Evolutionary conservation across 2,797 vertebrate species (phyloP), one percentile per base, ranked within the genome.

Genomic region (Protonibea diacanthus): DNA sequence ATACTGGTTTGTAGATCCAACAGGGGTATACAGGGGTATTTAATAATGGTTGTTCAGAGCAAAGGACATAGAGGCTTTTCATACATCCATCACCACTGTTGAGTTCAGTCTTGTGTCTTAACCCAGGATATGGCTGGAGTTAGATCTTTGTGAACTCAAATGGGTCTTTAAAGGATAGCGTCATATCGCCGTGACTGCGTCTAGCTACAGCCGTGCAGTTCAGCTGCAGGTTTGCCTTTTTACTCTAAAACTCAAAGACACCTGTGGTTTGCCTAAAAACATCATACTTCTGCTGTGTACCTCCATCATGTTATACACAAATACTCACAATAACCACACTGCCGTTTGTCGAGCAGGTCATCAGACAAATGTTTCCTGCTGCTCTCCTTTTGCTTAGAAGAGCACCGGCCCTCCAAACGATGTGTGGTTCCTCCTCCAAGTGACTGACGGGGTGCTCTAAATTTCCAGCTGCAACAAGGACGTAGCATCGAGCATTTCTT

Each of bases 391-490:
- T 49, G 55, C 45, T 47, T 6, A 45, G 23, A n/a, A 21, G 5
- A 69, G 74, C 29, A 45, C 8, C 42, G 17, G 1, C 2, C 25
- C 45, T 77, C 38, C 44, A 79, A 56, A 77, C 58, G 21, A 78
- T 68, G 47, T 21, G 33, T 74, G 67, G 49, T 73, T 77, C 6
- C 40, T 23, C 64, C 70, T 47, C 71, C 71, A 74, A 60, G 57
- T 69, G 44, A 33, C 74, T 76, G 82, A 61, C 61, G 51, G 49
- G 47, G 33, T 21, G 15, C 47, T 51, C 25, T 56, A 14, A 33
- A 73, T 64, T 63, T 73, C 29, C 71, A 75, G 62, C 80, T 73
- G 38, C 53, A 74, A 45, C 38, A 58, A 51, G 60, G 38, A 64
- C 52, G 68, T 83, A 53, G 67, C 63, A 29, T 48, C 3, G 3